Evolutionary conservation across 2,797 vertebrate genomes (phyloP), one percentile per base, ranked within the genome.

Genomic region (Xiphorhynchus erythropygius): DNA sequence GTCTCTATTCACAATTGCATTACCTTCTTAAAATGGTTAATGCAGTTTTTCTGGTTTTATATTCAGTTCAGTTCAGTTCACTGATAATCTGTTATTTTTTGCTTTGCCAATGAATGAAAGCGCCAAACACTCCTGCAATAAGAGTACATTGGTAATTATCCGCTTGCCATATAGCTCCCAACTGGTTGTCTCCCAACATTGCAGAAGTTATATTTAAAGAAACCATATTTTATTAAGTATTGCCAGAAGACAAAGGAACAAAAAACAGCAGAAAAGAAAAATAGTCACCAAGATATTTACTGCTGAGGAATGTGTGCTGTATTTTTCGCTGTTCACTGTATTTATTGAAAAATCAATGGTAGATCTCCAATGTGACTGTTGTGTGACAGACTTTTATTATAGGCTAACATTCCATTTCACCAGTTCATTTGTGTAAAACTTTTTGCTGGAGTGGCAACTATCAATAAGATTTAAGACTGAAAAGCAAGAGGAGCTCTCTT

Each of bases 261-360:
- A 90, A 97, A 96, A 96, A 76, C 41, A 94, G 60, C 89, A 97
- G 83, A 87, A 95, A 96, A 97, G 96, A 97, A 97, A 97, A 98
- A 97, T 80, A 87, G 92, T 91, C 94, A 89, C 92, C 70, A 53
- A 80, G 84, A 96, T 97, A 98, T 97, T 97, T 96, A 97, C 91
- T 96, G 94, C 97, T 90, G 71, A 93, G 91, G 84, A 96, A 94
- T 75, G 73, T 69, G 90, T n/a, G 78, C 93, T 93, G 35, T 97
- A 95, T 95, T 97, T 97, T 98, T 94, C 21, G 47, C 92, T 10
- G 21, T 96, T 97, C 96, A 9, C 95, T 91, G 91, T 97, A 95
- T 97, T 98, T 97, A 97, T 93, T 97, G 97, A 97, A 98, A 98
- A 98, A 98, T 98, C 97, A 97, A 97, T 98, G 93, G 81, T 73